Evolutionary conservation across 2,113 vertebrate genomes (phyloP), one percentile per base, ranked within the genome.

Genomic region (Lates calcarifer): DNA sequence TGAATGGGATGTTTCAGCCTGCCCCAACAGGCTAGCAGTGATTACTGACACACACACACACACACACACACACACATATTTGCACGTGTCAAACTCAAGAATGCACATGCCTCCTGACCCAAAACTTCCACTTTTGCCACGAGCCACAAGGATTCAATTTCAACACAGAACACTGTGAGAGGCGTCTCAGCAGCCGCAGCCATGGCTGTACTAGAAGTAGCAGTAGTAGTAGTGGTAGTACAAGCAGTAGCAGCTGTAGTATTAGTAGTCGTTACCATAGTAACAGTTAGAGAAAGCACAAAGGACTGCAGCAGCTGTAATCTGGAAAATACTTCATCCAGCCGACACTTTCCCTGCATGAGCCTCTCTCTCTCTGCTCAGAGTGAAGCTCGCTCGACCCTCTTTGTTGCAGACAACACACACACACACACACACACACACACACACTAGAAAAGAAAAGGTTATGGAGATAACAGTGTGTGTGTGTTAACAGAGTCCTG

Each of bases 1-100:
- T 78, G 73, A 83, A 73, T 69, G 73, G 69, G 77, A 85, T 83
- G 77, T 79, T 88, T 86, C 67, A 66, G 24, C 86, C 53, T 88
- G 89, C 60, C 84, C 70, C 81, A 3, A 90, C 89, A 90, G 68
- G 89, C 74, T 67, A 4, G 24, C 72, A 24, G 11, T 74, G 47
- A 74, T 80, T 65, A 84, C 62, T 20, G 41, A 51, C 22, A 43
- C 41, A 43, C 9, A 43, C 41, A 43, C 49, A 51, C 49, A 51
- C 49, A 53, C 24, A 67, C 49, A 51, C 22, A 51, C 49, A 51
- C 49, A 51, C 22, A 60, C 57, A 28, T 5, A 29, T 20, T 11
- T 51, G 47, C 74, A 66, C 33, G 24, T 37, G 63, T 73, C 78
- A 74, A 39, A 74, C 62, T 61, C 20, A 75, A 76, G 66, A 79